phyloP scores from a whole-genome alignment of 2,888 invertebrate species.

The Anthoptus insignis region DNA sequence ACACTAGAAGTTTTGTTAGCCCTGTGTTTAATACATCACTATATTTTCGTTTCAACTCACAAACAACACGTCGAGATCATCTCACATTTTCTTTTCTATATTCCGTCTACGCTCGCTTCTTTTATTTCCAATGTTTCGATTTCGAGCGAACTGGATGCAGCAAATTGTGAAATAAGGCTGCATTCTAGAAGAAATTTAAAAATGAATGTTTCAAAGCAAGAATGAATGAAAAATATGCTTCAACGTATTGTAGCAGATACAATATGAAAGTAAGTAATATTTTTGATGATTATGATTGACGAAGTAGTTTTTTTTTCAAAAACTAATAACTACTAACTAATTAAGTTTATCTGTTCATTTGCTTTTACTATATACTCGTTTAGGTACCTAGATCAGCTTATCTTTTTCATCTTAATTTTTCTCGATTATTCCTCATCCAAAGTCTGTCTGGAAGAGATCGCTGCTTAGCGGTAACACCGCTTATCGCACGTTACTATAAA shows the following conservation, averaged over 20 bases:
- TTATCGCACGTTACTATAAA: no score
- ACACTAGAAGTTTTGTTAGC: not conserved
- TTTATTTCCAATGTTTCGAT: slow-evolving; percentile 45
- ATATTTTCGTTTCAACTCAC: slow-evolving; percentile 19
- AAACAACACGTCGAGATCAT: slow-evolving; percentile 34
- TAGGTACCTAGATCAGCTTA: no score
- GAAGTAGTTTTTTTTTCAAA: no score
- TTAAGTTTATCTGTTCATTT: no score
- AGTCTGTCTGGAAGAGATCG: no score
- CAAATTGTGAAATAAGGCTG: slow-evolving; percentile 46
- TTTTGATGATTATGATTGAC: not conserved
- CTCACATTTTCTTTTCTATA: slow-evolving; percentile 33
- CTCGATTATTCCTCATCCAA: no score
- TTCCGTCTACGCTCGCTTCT: slow-evolving; percentile 38
- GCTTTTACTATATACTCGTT: no score
- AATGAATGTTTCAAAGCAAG: slow-evolving; percentile 23
- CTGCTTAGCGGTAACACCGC: no score
- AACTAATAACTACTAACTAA: no score
- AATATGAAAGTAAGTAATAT: not conserved
- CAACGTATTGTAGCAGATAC: not conserved
- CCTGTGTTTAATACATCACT: slow-evolving; percentile 16
- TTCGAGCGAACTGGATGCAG: slow-evolving; percentile 41
- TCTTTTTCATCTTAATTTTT: no score
- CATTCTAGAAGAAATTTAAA: slow-evolving; percentile 32
- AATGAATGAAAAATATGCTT: slow-evolving; percentile 24